Evolutionary conservation across 2,888 invertebrate genomes (phyloP).

Genomic region (Tenodera sinensis): DNA sequence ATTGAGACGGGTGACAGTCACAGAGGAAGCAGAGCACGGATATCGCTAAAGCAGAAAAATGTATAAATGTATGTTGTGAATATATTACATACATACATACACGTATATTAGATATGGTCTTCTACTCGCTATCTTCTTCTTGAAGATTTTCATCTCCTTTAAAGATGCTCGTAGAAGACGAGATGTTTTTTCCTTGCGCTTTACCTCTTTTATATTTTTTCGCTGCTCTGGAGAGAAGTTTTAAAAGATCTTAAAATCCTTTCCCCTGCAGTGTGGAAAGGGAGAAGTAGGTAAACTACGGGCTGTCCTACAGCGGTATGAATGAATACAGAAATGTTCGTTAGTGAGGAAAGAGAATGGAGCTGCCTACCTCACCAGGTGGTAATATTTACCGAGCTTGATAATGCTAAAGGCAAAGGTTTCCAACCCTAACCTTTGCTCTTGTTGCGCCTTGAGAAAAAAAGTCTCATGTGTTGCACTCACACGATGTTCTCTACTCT

Average conservation of each 20-base stretch:
- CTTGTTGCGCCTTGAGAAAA: too few relatives aligned
- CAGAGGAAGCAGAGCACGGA: not conserved
- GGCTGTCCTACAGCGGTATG: too few relatives aligned
- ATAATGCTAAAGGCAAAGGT: too few relatives aligned
- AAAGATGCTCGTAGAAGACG: not conserved
- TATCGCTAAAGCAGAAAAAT: not conserved
- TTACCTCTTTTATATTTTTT: not conserved
- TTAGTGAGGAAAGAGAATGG: too few relatives aligned
- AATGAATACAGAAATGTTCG: too few relatives aligned
- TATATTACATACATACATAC: not conserved
- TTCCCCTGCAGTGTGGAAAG: not conserved
- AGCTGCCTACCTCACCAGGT: too few relatives aligned
- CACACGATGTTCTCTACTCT: too few relatives aligned
- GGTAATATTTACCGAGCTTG: too few relatives aligned
- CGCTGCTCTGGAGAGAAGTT: not conserved
- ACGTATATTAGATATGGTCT: not conserved
- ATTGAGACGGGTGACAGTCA: not conserved
- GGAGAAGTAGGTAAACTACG: too few relatives aligned
- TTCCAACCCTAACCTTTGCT: too few relatives aligned
- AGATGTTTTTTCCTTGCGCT: not conserved
- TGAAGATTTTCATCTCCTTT: not conserved
- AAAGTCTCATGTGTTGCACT: too few relatives aligned
- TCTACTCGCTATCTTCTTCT: not conserved
- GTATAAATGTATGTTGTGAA: not conserved
- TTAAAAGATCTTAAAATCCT: not conserved